Percentiles rank a stretch among this genome's conserved stretches.
Evolutionary conservation across 1,140 invertebrate genomes (phyloP).

Genomic region (Penaeus chinensis): DNA sequence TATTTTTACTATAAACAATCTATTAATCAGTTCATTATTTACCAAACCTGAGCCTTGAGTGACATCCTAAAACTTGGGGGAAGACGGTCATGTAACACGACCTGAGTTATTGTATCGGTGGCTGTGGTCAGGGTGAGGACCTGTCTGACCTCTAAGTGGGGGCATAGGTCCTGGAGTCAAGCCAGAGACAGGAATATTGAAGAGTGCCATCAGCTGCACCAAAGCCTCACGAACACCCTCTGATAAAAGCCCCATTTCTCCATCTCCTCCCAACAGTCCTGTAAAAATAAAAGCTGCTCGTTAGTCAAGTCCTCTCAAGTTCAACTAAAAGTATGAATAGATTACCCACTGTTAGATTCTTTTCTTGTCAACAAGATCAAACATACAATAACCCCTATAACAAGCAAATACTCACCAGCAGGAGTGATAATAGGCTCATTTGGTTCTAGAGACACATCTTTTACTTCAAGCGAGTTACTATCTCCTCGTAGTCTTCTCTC

Average conservation of each 20-base stretch:
- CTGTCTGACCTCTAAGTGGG: conserved; percentile 22
- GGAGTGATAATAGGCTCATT: conserved; percentile 53
- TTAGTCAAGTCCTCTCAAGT: too few species aligned
- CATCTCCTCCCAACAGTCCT: conserved; percentile 48
- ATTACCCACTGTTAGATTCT: too few species aligned
- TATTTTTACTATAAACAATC: conserved; percentile 2
- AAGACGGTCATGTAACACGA: conserved; percentile 52
- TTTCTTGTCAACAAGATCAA: too few species aligned
- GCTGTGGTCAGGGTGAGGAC: conserved; percentile 28
- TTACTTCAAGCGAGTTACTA: conserved; percentile 35
- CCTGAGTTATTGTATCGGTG: conserved; percentile 53
- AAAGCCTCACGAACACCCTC: conserved; percentile 52
- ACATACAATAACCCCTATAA: too few species aligned
- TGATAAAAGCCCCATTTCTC: conserved; percentile 39
- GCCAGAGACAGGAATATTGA: conserved; percentile 46
- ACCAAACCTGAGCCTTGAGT: conserved; percentile 1
- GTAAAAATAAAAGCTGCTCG: neutral
- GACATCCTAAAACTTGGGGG: conserved; percentile 29
- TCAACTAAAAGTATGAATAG: too few species aligned
- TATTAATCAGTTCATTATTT: conserved; percentile 1
- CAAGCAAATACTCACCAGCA: conserved; percentile 26
- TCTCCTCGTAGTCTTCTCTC: conserved; percentile 49
- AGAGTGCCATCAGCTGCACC: conserved; percentile 38
- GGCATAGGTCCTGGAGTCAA: conserved; percentile 36
- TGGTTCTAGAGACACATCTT: conserved; percentile 44